These are phyloP conservation scores for Rallus crepitans DNA, from an alignment of 2,797 vertebrate species.

Conservation along the genomic window DNA sequence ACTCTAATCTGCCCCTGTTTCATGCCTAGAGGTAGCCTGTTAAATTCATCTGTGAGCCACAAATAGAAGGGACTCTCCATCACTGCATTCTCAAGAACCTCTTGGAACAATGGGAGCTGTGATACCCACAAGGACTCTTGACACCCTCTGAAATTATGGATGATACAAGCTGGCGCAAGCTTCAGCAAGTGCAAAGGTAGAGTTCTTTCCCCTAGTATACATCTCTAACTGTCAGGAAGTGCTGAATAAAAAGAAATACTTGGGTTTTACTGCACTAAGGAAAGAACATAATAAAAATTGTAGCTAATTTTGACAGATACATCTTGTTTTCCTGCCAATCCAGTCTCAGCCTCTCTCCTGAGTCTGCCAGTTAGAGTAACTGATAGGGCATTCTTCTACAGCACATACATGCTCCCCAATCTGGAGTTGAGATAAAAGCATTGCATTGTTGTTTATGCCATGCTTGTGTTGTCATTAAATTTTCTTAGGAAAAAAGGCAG, in stretches of 20 bases:
- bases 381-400: background rate
- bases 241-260: background rate
- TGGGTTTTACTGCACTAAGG: background rate
- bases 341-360: background rate
- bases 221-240: background rate
- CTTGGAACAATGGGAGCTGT: background rate
- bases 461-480: background rate
- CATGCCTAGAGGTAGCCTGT: background rate
- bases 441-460: rapidly evolving
- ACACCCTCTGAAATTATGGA: background rate
- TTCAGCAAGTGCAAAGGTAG: background rate
- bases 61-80: background rate
- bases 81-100: background rate
- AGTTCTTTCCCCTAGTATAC: background rate
- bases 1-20: background rate
- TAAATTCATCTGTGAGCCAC: background rate
- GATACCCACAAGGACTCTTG: background rate
- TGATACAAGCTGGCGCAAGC: background rate
- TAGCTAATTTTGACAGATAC: background rate
- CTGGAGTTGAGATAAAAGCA: background rate
- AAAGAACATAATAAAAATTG: background rate
- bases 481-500: background rate
- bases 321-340: background rate
- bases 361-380: background rate
- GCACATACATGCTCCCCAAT: background rate